Evolutionary conservation across 2,113 vertebrate genomes (phyloP), one percentile per base, ranked within the genome.

Genomic region (Ancistrus triradiatus): DNA sequence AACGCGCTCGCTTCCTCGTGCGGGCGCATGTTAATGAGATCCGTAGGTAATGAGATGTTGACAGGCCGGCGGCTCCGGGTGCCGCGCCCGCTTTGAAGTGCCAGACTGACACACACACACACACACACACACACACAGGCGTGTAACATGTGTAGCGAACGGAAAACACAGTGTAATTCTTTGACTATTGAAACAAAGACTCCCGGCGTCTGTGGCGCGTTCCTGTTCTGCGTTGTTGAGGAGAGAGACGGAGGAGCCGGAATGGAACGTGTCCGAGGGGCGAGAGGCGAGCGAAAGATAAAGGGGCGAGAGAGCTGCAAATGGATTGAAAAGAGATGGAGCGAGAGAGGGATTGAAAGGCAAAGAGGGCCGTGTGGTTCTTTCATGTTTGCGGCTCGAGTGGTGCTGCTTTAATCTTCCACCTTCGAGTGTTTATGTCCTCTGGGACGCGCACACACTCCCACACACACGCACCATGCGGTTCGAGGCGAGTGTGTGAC

Each of bases 31-130:
- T 22, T 60, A 60, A 69, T 69, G 66, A 68, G 60, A 49, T 60
- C 49, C 66, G 60, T 35, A 65, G 47, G 50, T 69, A 73, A 73
- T 44, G 53, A 59, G 59, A 66, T 49, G 59, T 62, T 66, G 57
- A 68, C 64, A 51, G 51, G 58, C 24, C 35, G 42, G 27, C 10
- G 44, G 44, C 49, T 62, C 56, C 17, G 51, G 25, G 44, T 49
- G 50, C 40, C 25, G 10, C 19, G 31, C 14, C 37, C 11, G 21
- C 51, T 72, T 63, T 58, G 44, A 62, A 27, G 70, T 60, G 63
- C 3, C 10, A 58, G 31, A 19, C 43, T 37, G 9, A 19, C 17
- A 37, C 27, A 56, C 52, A 56, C 33, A 56, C 52, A 35, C 52
- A 28, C 17, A 37, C 52, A 56, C 52, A 28, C 52, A 56, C 52